These are phyloP conservation scores for Brachymystax lenok DNA, from an alignment of 2,797 vertebrate genomes.

Conservation along the genomic window DNA sequence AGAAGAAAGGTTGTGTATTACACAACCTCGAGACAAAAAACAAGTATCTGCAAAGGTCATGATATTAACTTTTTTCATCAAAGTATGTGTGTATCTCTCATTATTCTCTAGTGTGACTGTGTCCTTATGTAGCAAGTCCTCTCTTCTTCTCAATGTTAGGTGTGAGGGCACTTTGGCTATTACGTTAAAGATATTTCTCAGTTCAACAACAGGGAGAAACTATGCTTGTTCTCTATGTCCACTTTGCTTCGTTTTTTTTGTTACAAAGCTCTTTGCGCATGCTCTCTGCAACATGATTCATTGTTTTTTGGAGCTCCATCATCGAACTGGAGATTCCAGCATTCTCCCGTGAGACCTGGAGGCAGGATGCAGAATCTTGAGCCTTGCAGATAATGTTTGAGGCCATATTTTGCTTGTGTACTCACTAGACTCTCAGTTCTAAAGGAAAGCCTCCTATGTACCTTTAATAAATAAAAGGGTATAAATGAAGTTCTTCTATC, in stretches of 20 bases:
- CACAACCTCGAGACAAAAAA: background rate
- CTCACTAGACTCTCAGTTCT: conserved; percentile 31
- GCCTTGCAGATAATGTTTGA: conserved; percentile 78
- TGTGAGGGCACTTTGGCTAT: conserved; percentile 40
- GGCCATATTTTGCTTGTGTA: conserved; percentile 67
- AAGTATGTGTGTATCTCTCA: background rate
- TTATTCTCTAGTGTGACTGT: conserved; percentile 16
- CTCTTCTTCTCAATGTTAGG: conserved; percentile 29
- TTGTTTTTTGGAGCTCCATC: conserved; percentile 76
- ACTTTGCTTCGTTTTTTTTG: conserved; percentile 29
- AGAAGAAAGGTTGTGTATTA: background rate
- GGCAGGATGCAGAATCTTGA: conserved; percentile 83
- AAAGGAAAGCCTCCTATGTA: conserved; percentile 38
- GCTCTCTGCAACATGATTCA: conserved; percentile 72
- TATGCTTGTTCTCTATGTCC: conserved; percentile 27
- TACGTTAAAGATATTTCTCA: conserved; percentile 47
- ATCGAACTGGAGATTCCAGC: conserved; percentile 81
- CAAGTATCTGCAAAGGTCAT: background rate
- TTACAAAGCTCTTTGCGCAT: conserved; percentile 47
- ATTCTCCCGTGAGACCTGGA: conserved; percentile 81
- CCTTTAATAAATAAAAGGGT: conserved; percentile 29
- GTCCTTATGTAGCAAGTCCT: conserved; percentile 13
- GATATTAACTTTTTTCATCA: background rate
- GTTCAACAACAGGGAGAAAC: conserved; percentile 42
- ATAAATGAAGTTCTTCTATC: conserved; percentile 33